Evolutionary conservation across 2,888 invertebrate species (phyloP), one percentile per base, ranked within the genome.

Genomic region (Himalopsyche tibetana): DNA sequence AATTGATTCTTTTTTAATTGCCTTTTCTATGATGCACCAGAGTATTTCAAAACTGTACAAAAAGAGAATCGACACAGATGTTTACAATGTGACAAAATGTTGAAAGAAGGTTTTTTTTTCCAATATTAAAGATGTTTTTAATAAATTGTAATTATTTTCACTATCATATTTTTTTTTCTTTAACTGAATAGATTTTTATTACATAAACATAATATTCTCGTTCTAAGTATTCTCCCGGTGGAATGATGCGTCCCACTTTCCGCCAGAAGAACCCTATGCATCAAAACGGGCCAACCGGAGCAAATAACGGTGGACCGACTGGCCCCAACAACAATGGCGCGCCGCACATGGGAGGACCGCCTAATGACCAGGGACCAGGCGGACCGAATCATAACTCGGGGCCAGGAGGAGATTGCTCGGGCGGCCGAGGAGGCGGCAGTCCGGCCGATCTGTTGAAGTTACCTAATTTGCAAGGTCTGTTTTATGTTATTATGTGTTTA

Each of bases 361-460:
- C 51, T 42, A 81, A 81, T 19, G 81, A 51, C 36, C 55, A 82
- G 82, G 82, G 82, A n/a, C 80, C 80, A 4, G 81, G 63, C 28
- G 63, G 63, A 63, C 63, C 63, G 19, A 63, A 63, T 19, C 63
- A 63, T 11, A 63, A 63, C 63, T 63, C 63, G 4, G 63, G 55
- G 82, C 45, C 83, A 63, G 6, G 69, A 82, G 85, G 83, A 55
- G 82, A 85, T 36, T 82, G 63, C 17, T 19, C 74, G 11, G 82
- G 85, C 12, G 86, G 84, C n/a, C 84, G 85, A 11, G 86, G 84
- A 40, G 87, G 85, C 6, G 88, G 82, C 63, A 88, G 88, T 83
- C 88, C 88, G n/a, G 87, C 85, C 17, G 88, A 88, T 55, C 84
- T 88, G 40, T 69, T 88, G 15, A 88, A 88, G 51, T 79, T 88